Evolutionary conservation across 2,888 invertebrate genomes (phyloP).

Genomic region (Neoscelio sp.): DNA sequence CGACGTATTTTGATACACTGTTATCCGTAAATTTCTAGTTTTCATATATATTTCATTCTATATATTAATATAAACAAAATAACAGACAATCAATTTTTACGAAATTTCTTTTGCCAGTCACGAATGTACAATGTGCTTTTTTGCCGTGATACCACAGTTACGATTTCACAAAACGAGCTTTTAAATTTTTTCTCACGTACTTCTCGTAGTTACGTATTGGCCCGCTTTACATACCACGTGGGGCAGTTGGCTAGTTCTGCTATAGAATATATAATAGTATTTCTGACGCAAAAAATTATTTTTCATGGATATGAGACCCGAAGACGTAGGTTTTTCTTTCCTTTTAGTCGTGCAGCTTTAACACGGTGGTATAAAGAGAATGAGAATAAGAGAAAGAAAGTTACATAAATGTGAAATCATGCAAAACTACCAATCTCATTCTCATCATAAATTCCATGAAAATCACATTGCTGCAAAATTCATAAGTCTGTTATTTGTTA

Average conservation of each 20-base stretch:
- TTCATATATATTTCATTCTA: no score
- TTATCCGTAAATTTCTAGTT: no score
- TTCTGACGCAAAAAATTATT: slow-evolving; percentile 37
- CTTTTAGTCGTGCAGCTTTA: no score
- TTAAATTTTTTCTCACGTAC: slow-evolving; percentile 60
- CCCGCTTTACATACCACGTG: slow-evolving; percentile 27
- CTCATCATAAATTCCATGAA: slow-evolving; percentile 24
- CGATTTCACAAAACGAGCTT: slow-evolving; percentile 44
- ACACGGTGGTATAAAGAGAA: no score
- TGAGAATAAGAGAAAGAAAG: neutral
- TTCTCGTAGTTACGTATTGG: slow-evolving; percentile 49
- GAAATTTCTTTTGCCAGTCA: slow-evolving; percentile 39
- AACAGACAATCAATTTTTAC: no score
- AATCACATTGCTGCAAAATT: slow-evolving; percentile 21
- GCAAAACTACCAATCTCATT: slow-evolving; percentile 22
- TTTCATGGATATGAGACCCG: slow-evolving; percentile 29
- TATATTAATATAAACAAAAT: no score
- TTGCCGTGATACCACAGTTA: slow-evolving; percentile 27
- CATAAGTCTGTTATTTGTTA: slow-evolving; percentile 21
- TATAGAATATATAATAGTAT: slow-evolving; percentile 44
- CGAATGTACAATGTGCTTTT: slow-evolving; percentile 49
- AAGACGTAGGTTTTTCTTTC: slow-evolving; percentile 8
- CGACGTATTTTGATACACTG: no score
- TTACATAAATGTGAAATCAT: slow-evolving; percentile 20
- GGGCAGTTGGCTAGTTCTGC: slow-evolving; percentile 34